Base-by-base conservation (phyloP, 2,888 invertebrate species). In the Acronicta aceris region DNA sequence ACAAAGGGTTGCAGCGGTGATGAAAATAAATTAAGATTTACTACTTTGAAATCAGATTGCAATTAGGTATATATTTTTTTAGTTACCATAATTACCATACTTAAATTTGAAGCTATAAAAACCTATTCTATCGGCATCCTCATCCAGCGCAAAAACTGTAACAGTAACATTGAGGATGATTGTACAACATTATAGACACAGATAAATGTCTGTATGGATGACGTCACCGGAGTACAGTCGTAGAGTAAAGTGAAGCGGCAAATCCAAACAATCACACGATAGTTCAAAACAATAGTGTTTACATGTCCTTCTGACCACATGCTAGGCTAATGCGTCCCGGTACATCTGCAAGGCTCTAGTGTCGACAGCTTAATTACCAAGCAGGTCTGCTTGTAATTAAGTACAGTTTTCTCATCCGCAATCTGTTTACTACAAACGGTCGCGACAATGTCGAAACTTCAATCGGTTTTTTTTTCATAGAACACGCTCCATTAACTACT, bases 261-360 rank as follows among this genome's bases (percentile, higher is more conserved):
- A 81, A 86, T 71, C 83, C 74, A 85, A 88, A 88, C 86, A 87
- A 81, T 88, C 89, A 84, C 88, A 89, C 87, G 88, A 76, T 76
- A 63, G 68, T 76, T 71, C 71, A 74, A 65, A 67, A 75, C 74
- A 71, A 67, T 80, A 40, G 55, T 77, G 81, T 87, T 85, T 87
- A 79, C 79, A 64, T 75, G 77, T 76, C 76, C 74, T 82, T 81
- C 72, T 47, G 56, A 74, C 71, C 85, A 87, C 76, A 83, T 85
- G 84, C 67, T 67, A 59, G 61, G 50, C 69, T 76, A 73, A 62
- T 38, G 38, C n/a, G n/a, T 38, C 38, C 65, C 53, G 27, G 65
- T 74, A 64, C 74, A 78, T 61, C 73, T 81, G 80, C 84, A 83
- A 86, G 85, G 84, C 59, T 81, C 61, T 54, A 42, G 75, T 69